Conservation (phyloP, 2,113 vertebrate species). For the Monopterus albus region DNA sequence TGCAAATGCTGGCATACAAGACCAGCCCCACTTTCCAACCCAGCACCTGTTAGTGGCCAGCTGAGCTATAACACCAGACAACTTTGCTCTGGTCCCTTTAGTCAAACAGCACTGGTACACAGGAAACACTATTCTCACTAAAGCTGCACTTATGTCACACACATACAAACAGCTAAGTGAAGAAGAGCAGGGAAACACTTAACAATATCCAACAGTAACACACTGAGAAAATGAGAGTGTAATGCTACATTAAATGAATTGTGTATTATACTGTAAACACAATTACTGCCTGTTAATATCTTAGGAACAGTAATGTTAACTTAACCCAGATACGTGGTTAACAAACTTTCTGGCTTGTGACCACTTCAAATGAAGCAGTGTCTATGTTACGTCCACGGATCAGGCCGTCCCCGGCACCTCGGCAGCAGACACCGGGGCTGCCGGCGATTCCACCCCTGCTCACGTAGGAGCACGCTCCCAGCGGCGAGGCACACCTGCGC, state of each 20-base stretch:
- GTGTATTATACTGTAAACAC: neutral
- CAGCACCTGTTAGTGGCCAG: conserved; percentile 19
- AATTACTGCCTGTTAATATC: neutral
- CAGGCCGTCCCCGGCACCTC: too few species aligned
- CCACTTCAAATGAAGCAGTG: neutral
- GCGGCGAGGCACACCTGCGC: too few species aligned
- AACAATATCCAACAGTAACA: neutral
- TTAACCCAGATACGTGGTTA: neutral
- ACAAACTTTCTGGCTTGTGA: neutral
- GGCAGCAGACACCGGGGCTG: too few species aligned
- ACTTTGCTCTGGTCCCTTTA: conserved; percentile 38
- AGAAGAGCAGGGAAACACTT: neutral
- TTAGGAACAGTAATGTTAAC: neutral
- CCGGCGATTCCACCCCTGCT: too few species aligned
- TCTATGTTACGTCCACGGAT: too few species aligned
- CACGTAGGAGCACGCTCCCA: too few species aligned
- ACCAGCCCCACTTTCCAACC: conserved; percentile 3
- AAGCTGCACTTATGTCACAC: conserved; percentile 1
- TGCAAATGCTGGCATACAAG: conserved; percentile 13
- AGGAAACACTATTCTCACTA: neutral
- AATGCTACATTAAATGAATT: too few species aligned
- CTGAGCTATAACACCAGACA: conserved; percentile 24
- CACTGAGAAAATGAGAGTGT: neutral
- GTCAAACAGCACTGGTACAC: conserved; percentile 9
- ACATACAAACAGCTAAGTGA: neutral